phyloP scores from a whole-genome alignment of 2,888 invertebrate species.

The Aporophyla lueneburgensis region DNA sequence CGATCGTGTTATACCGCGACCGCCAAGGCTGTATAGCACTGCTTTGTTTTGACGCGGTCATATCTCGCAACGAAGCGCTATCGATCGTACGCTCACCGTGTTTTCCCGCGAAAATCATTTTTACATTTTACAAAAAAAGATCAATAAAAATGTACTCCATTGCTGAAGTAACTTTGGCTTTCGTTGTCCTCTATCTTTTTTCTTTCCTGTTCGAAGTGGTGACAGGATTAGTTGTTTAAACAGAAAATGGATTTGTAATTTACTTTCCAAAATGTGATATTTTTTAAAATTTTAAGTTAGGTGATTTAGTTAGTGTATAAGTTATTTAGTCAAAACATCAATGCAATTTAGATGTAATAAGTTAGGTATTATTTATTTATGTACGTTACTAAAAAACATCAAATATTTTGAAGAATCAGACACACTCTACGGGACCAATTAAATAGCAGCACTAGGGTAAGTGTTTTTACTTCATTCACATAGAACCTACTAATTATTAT shows the following conservation, averaged over 20 bases:
- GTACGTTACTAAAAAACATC: constrained; percentile 39
- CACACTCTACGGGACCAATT: constrained; percentile 23
- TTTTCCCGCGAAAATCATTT: constrained; percentile 66
- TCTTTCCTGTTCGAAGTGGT: constrained; percentile 88
- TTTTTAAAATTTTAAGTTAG: constrained; percentile 66
- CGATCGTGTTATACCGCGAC: constrained; percentile 75
- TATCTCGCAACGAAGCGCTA: constrained; percentile 78
- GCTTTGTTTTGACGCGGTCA: constrained; percentile 80
- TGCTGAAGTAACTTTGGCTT: constrained; percentile 88
- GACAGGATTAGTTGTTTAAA: constrained; percentile 84
- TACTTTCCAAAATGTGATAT: constrained; percentile 85
- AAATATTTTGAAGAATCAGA: constrained; percentile 45
- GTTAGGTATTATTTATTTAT: constrained; percentile 63
- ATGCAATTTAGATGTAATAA: constrained; percentile 79
- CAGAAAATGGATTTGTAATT: constrained; percentile 64
- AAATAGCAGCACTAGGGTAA: constrained; percentile 54
- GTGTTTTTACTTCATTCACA: constrained; percentile 23
- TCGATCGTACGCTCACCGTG: constrained; percentile 79
- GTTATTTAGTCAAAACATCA: constrained; percentile 82
- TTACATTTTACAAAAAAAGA: constrained; percentile 69
- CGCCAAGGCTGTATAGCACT: constrained; percentile 80
- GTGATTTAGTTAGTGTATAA: constrained; percentile 75
- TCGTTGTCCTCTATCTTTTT: constrained; percentile 86
- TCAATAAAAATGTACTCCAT: constrained; percentile 87
- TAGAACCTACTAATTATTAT: background rate